Conservation (phyloP, 2,888 invertebrate genomes). For the Pseudococcus longispinus region DNA sequence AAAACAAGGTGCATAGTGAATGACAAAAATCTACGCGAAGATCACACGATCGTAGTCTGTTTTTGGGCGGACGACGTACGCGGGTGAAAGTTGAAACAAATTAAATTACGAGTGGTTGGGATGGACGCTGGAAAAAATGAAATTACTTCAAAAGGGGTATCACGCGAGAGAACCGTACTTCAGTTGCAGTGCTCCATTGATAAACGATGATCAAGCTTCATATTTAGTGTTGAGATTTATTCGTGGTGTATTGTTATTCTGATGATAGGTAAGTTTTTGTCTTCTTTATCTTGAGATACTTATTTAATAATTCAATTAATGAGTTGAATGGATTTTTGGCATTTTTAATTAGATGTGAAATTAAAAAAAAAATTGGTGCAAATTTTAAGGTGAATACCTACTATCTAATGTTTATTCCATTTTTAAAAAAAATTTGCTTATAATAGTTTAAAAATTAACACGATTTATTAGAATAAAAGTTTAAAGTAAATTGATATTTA, state of each 20-base stretch:
- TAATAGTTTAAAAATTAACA: too few species aligned
- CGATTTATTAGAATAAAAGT: too few species aligned
- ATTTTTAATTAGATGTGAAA: too few species aligned
- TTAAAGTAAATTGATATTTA: too few species aligned
- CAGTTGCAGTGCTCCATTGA: neutral
- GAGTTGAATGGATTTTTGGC: too few species aligned
- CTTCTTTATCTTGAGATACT: neutral
- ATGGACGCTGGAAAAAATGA: conserved; percentile 32
- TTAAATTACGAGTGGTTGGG: conserved; percentile 11
- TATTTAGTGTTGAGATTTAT: neutral
- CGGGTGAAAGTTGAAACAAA: conserved; percentile 42
- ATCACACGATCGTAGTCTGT: neutral
- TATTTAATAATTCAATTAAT: neutral
- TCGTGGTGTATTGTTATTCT: neutral
- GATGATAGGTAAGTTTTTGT: neutral
- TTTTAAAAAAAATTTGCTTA: too few species aligned
- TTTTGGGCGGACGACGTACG: conserved; percentile 19
- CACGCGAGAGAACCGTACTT: conserved; percentile 13
- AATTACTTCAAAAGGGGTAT: conserved; percentile 32
- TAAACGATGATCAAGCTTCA: conserved; percentile 1
- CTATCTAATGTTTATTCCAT: too few species aligned
- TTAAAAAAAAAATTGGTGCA: too few species aligned
- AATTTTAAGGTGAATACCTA: too few species aligned
- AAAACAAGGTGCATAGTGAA: neutral
- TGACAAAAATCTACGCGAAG: conserved; percentile 10